Percentiles rank a stretch among this genome's conserved stretches.
Evolutionary conservation across 2,113 vertebrate genomes (phyloP).

Genomic region (Paradisaea rubra): DNA sequence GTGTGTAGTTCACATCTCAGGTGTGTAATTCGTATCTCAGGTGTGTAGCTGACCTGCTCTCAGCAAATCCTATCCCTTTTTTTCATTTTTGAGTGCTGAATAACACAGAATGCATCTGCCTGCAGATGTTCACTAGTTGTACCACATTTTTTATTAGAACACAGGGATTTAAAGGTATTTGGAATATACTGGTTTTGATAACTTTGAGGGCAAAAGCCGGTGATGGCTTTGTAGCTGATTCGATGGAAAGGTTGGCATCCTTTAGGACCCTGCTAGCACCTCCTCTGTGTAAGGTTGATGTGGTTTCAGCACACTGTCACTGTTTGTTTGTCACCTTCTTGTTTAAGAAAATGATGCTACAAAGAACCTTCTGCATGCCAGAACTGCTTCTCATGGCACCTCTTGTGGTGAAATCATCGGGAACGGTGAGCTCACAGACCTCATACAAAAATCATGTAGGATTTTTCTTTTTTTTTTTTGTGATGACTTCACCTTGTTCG

Average conservation of each 20-base stretch:
- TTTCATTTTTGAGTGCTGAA: not conserved
- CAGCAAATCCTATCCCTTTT: not conserved
- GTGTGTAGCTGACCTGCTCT: not conserved
- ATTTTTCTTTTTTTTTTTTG: not conserved
- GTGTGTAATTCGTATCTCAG: not conserved
- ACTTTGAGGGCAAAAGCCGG: not conserved
- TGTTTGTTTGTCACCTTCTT: not conserved
- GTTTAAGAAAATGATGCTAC: not conserved
- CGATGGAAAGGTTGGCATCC: not conserved
- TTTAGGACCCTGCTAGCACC: not conserved
- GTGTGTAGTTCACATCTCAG: not conserved
- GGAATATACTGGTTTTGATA: not conserved
- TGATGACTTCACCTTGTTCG: not conserved
- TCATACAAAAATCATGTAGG: not conserved
- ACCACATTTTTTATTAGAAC: not conserved
- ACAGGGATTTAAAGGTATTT: not conserved
- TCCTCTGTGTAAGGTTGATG: not conserved
- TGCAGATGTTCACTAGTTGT: not conserved
- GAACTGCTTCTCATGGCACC: accelerated
- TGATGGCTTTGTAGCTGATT: not conserved
- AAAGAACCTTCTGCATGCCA: not conserved
- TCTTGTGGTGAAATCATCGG: not conserved
- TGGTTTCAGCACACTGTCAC: not conserved
- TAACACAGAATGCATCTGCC: not conserved
- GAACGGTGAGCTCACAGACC: not conserved